Conservation (phyloP, 2,797 vertebrate genomes). For the Chelon auratus region DNA sequence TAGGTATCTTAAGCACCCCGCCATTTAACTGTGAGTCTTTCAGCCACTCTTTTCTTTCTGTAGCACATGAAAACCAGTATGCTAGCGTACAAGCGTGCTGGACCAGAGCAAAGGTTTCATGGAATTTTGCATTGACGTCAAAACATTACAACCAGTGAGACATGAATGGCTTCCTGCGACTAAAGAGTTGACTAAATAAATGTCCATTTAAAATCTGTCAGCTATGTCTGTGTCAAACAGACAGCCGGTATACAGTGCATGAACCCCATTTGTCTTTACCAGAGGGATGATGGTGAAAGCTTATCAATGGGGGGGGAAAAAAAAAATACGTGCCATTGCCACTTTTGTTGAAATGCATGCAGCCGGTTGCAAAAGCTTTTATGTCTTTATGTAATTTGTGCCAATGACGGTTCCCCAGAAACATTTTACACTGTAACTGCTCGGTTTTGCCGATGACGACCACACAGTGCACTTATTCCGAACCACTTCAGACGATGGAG, state of each 20-base stretch:
- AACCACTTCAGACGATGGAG: conserved; percentile 49
- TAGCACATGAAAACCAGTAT: conserved; percentile 2
- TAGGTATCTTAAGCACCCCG: no score
- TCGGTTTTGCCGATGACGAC: conserved; percentile 34
- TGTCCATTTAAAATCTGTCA: conserved; percentile 34
- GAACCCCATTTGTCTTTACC: conserved; percentile 24
- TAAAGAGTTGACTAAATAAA: conserved; percentile 25
- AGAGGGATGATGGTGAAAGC: conserved; percentile 27
- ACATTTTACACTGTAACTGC: conserved; percentile 44
- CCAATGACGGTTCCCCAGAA: conserved; percentile 57
- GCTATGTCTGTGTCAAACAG: conserved; percentile 39
- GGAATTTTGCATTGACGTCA: conserved; percentile 20
- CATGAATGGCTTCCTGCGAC: not conserved
- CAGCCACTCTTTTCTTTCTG: not conserved
- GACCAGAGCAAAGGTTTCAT: conserved; percentile 17
- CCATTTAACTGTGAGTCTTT: no score
- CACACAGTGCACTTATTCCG: conserved; percentile 35
- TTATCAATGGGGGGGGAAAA: conserved; percentile 47
- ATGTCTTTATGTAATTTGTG: conserved; percentile 65
- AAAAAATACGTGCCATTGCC: conserved; percentile 57
- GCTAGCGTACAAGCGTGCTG: conserved; percentile 13
- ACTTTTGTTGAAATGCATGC: conserved; percentile 58
- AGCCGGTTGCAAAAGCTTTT: conserved; percentile 61
- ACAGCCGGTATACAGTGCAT: conserved; percentile 38
- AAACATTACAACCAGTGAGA: conserved; percentile 3